Evolutionary conservation across 2,797 vertebrate genomes (phyloP).

Genomic region (Okamejei kenojei): DNA sequence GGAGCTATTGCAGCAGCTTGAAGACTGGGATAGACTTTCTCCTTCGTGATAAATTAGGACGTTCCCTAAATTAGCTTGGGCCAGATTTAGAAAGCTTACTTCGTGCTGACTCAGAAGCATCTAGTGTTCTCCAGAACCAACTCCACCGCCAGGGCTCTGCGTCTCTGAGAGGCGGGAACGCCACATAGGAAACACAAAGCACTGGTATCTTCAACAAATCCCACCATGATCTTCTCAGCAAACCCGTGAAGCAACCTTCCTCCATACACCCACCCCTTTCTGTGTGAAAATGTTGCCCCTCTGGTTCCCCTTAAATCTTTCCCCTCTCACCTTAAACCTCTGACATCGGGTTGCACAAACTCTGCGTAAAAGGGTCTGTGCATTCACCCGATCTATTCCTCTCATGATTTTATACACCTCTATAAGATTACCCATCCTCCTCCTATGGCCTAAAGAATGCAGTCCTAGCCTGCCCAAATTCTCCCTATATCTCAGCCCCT

Average conservation of each 20-base stretch:
- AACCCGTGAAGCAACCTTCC: not conserved
- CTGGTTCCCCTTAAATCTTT: too few species aligned
- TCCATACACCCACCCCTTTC: not conserved
- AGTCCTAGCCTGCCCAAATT: too few species aligned
- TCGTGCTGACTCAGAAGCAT: constrained; percentile 18
- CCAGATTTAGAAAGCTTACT: not conserved
- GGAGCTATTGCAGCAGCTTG: too few species aligned
- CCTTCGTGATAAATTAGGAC: constrained; percentile 13
- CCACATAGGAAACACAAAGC: not conserved
- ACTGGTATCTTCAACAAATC: not conserved
- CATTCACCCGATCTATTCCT: too few species aligned
- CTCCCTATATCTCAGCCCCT: too few species aligned
- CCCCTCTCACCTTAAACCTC: too few species aligned
- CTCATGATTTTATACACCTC: too few species aligned
- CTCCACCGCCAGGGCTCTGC: not conserved
- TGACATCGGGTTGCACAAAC: too few species aligned
- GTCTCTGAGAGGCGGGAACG: not conserved
- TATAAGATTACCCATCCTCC: too few species aligned
- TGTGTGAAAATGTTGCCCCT: too few species aligned
- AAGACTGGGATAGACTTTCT: not conserved
- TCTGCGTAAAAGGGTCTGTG: too few species aligned
- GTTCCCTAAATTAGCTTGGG: constrained; percentile 33
- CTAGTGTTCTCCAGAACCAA: not conserved
- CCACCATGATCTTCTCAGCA: not conserved
- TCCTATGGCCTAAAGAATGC: too few species aligned